Evolutionary conservation across 2,888 invertebrate species (phyloP).

Genomic region (Drosophila multiciliata): DNA sequence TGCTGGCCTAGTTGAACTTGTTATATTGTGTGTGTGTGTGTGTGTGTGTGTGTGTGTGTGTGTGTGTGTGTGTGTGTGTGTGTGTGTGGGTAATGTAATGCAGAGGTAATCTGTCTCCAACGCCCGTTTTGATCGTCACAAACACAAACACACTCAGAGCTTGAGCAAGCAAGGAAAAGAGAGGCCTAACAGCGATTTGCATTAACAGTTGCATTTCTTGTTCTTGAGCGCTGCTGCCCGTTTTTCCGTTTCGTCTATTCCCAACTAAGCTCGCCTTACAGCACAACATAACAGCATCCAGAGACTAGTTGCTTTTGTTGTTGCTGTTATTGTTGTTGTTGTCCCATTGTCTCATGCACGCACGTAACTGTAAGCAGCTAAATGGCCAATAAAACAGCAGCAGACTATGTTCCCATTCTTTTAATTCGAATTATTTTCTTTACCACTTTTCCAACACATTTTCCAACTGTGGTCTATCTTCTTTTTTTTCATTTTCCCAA

Average conservation of each 20-base stretch:
- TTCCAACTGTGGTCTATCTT: conserved; percentile 21
- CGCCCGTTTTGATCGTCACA: conserved; percentile 60
- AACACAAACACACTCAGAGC: conserved; percentile 19
- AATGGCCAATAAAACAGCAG: conserved; percentile 72
- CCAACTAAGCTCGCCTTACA: conserved; percentile 43
- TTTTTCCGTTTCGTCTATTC: conserved; percentile 47
- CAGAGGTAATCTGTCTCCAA: conserved; percentile 71
- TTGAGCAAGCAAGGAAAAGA: conserved; percentile 2
- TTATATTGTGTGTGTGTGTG: conserved; percentile 58
- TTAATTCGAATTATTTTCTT: conserved; percentile 9
- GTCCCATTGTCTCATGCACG: conserved; percentile 74
- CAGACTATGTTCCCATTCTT: conserved; percentile 51
- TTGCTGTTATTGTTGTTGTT: conserved; percentile 7
- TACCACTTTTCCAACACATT: conserved; percentile 19
- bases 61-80: conserved; percentile 52
- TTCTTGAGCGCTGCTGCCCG: conserved; percentile 50
- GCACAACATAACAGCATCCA: conserved; percentile 46
- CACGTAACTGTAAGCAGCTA: conserved; percentile 74
- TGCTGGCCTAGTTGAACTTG: conserved; percentile 72
- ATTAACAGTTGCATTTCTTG: conserved; percentile 80
- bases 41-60: conserved; percentile 67
- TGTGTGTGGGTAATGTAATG: conserved; percentile 68
- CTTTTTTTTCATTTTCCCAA: conserved; percentile 9
- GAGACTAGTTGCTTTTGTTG: conserved; percentile 5
- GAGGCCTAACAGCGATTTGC: conserved; percentile 60